Evolutionary conservation across 2,797 vertebrate species (phyloP), one percentile per base, ranked within the genome.

Genomic region (Bovichtus diacanthus): DNA sequence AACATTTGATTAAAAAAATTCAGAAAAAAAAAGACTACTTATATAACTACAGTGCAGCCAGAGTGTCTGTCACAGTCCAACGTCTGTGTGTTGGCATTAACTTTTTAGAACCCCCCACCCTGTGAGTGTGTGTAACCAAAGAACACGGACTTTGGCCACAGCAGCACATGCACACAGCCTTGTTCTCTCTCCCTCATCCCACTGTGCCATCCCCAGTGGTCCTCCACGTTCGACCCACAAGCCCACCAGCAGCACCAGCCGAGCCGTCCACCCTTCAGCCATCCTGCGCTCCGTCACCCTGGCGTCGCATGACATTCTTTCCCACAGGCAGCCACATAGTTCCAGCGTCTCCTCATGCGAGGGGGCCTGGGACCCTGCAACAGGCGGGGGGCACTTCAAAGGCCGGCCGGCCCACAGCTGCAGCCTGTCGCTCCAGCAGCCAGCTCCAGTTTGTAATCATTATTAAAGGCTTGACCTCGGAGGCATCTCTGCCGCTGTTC

Each of bases 391-490:
- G 87, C 88, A 95, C 95, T 94, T 96, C 95, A 95, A 96, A 96
- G 95, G 74, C 71, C 69, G 88, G 69, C 93, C 90, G 92, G 90
- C 90, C 87, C 95, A 95, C 95, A 96, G 95, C 95, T 96, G 95
- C 94, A 91, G 94, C 93, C 95, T 95, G 95, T 96, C 95, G 94
- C 94, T 93, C 95, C 94, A 89, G 93, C 93, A 95, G 95, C 93
- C 93, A 90, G 94, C 95, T 95, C 93, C 95, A 95, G 95, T 96
- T 95, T 95, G 95, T 95, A 96, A 96, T 95, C 95, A 96, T 96
- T 96, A 96, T 96, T 96, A 96, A 96, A 96, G 95, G 95, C 95
- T 95, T 96, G 95, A 96, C 95, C 95, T 94, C 92, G 83, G 92
- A 95, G 95, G 93, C 95, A 96, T 96, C 95, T 95, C 91, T 95